These are phyloP conservation scores for Pseudococcus jackbeardsleyi DNA, from an alignment of 2,888 invertebrate species.

Conservation along the genomic window DNA sequence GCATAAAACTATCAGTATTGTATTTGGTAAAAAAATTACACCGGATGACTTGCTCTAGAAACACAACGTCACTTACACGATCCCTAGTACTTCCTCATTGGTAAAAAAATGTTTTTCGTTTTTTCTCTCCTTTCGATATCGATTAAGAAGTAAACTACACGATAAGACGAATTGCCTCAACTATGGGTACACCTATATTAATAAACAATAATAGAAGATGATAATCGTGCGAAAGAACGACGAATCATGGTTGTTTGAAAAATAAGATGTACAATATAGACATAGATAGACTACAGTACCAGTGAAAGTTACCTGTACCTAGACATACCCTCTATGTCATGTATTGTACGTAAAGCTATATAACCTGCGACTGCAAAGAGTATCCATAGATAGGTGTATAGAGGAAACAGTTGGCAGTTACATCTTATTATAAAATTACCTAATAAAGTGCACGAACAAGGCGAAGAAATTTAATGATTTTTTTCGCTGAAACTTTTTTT, in stretches of 20 bases:
- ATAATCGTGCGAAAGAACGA: conserved; percentile 22
- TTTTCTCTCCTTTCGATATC: not conserved
- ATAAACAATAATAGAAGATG: conserved; percentile 47
- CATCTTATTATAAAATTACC: conserved; percentile 54
- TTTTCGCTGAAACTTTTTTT: conserved; percentile 40
- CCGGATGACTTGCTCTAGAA: not conserved
- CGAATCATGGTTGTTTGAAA: conserved; percentile 18
- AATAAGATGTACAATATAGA: conserved; percentile 39
- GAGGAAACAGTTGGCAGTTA: conserved; percentile 19
- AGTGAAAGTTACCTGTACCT: conserved; percentile 30
- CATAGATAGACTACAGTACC: not conserved
- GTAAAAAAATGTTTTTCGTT: conserved; percentile 2
- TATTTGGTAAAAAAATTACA: not conserved
- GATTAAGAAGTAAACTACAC: conserved; percentile 38
- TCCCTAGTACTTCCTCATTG: not conserved
- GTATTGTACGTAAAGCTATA: not conserved
- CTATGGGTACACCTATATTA: not conserved
- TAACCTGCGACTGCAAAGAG: not conserved
- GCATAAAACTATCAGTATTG: not conserved
- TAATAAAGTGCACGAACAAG: conserved; percentile 56
- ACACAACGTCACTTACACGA: not conserved
- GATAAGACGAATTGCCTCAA: conserved; percentile 4
- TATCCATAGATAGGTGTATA: not conserved
- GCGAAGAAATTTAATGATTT: conserved; percentile 56
- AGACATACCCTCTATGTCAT: not conserved